A percentile compares a stretch with the other conserved stretches of the same genome.
Evolutionary conservation across 2,888 invertebrate species (phyloP).

Genomic region (Dynastes grantii): DNA sequence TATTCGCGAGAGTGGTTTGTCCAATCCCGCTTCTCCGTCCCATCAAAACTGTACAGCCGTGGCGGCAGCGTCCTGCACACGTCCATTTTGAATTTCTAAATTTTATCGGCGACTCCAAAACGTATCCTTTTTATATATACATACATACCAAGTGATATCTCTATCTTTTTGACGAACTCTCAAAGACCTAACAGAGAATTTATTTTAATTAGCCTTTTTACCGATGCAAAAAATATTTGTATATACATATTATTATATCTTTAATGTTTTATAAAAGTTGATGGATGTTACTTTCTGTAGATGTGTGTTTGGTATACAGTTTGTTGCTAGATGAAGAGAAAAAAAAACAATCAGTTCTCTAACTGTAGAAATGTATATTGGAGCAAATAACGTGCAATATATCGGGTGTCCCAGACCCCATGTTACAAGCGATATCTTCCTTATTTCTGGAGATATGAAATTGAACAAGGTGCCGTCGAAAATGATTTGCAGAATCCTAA

Average conservation of each 20-base stretch:
- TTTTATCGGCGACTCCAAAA: conserved; percentile 12
- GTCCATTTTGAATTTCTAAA: conserved; percentile 60
- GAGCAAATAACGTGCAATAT: too few relatives aligned
- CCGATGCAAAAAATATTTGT: conserved; percentile 11
- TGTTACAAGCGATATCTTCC: too few relatives aligned
- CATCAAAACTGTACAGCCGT: conserved; percentile 67
- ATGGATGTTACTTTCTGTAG: conserved; percentile 4
- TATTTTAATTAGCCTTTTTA: conserved; percentile 22
- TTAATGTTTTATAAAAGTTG: background rate
- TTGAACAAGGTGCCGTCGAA: too few relatives aligned
- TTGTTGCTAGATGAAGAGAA: conserved; percentile 3
- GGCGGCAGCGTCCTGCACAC: conserved; percentile 66
- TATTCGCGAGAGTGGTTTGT: conserved; percentile 81
- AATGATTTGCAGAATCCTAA: too few relatives aligned
- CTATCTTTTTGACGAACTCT: conserved; percentile 18
- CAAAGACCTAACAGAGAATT: conserved; percentile 19
- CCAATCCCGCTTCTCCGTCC: conserved; percentile 80
- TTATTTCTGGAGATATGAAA: too few relatives aligned
- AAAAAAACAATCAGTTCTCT: background rate
- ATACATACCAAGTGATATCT: conserved; percentile 22
- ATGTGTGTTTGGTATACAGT: conserved; percentile 8
- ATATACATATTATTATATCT: conserved; percentile 1
- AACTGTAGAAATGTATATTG: background rate
- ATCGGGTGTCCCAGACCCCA: too few relatives aligned
- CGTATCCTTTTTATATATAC: conserved; percentile 25